Base-by-base conservation (phyloP, 2,113 vertebrate genomes). In the Emberiza fucata region DNA sequence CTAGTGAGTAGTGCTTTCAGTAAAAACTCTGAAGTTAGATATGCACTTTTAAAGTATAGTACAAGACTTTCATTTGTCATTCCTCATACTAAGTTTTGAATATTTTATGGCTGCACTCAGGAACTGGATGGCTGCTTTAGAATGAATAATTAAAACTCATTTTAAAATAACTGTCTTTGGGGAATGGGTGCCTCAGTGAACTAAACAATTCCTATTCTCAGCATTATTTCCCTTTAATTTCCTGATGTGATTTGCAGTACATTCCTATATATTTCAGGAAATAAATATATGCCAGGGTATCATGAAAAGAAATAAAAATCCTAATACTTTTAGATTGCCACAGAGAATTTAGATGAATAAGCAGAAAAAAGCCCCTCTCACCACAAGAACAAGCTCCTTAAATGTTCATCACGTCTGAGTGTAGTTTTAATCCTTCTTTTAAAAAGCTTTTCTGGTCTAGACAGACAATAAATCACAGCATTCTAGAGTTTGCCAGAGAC, bases 131-230 rank as follows among this genome's bases (percentile, higher is more conserved):
- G 47, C 83, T 93, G 44, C 57, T 78, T 93, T 68, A 65, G 66
- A 83, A 96, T 95, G 68, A 96, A 97, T 94, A 95, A 97, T 94
- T 95, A 87, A 95, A 96, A 63, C 37, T 79, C 18, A 69, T 94
- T 95, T 94, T 63, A 91, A 94, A 93, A 94, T 91, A 96, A 77
- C 84, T 70, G 18, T 88, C 93, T 96, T 63, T 84, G 44, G 81
- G 78, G 91, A 96, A 89, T 91, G 72, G 75, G 86, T 91, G 85
- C 90, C 88, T 93, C 75, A 45, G 48, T 88, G 83, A 95, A 90
- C 81, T 84, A 92, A 95, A 94, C 73, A 91, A 92, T 81, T 82
- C 88, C 80, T 85, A 47, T 81, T 96, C 64, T 69, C 23, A 92
- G 53, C 20, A 45, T 86, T 91, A 89, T 91, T 95, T 93, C 53